Conservation (phyloP, 2,797 vertebrate species). For the Neoniphon sammara region DNA sequence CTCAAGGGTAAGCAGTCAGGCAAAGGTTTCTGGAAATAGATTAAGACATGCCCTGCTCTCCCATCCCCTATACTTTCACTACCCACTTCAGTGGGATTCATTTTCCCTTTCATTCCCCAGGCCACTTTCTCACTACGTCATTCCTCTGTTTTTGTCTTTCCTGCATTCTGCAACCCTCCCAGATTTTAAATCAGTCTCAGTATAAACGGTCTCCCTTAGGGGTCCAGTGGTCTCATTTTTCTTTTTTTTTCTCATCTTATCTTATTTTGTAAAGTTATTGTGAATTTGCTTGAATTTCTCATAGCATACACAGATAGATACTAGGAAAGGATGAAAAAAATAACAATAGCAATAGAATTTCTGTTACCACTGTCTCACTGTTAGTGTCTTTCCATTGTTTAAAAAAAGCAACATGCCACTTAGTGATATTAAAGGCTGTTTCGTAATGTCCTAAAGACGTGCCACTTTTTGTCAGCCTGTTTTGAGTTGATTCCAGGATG, state of each 20-base stretch:
- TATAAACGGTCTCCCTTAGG: constrained; percentile 35
- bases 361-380: not conserved
- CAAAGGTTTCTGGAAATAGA: constrained; percentile 77
- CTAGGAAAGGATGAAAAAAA: not conserved
- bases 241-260: constrained; percentile 36
- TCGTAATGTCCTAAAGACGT: not conserved
- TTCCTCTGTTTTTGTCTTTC: constrained; percentile 43
- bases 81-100: constrained; percentile 72
- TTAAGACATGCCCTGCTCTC: constrained; percentile 71
- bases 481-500: not conserved
- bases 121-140: constrained; percentile 59
- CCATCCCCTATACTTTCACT: constrained; percentile 68
- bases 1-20: constrained; percentile 73
- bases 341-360: not conserved
- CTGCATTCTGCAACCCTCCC: constrained; percentile 19
- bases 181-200: not conserved
- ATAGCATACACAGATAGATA: not conserved
- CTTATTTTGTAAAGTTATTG: constrained; percentile 56
- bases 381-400: not conserved
- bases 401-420: not conserved
- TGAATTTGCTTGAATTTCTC: constrained; percentile 28
- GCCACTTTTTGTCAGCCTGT: not conserved
- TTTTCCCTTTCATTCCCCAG: constrained; percentile 79
- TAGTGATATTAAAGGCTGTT: not conserved
- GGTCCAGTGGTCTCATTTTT: not conserved